Conservation (phyloP, 2,113 vertebrate species). For the Aegithalos caudatus region DNA sequence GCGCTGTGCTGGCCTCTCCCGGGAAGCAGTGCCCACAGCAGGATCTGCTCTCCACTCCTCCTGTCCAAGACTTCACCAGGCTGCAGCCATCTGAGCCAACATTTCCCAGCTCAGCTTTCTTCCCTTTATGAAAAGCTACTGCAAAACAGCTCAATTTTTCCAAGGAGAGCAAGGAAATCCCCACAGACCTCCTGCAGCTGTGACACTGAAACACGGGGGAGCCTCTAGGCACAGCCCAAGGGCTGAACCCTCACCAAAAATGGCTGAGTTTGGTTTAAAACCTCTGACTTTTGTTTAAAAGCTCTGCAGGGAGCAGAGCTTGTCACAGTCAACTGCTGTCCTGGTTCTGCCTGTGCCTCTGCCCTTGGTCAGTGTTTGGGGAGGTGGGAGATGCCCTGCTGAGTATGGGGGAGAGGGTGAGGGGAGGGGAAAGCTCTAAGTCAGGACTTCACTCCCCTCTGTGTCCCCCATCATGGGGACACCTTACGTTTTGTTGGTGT, state of each 20-base stretch:
- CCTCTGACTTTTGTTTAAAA: no score
- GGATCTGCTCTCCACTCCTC: not conserved
- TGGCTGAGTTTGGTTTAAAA: not conserved
- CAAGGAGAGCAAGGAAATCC: not conserved
- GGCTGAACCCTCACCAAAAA: not conserved
- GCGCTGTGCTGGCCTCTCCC: not conserved
- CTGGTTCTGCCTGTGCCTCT: not conserved
- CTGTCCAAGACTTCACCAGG: not conserved
- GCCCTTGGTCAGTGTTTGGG: not conserved
- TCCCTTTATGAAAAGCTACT: not conserved
- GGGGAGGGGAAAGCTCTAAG: not conserved
- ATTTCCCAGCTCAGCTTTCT: not conserved
- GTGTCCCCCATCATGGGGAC: accelerated
- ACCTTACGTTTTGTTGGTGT: not conserved
- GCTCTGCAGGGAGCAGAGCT: not conserved
- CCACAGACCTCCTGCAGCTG: not conserved
- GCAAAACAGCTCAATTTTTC: not conserved
- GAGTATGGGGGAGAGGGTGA: accelerated
- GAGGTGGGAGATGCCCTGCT: not conserved
- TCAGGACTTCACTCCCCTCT: accelerated
- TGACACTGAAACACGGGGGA: accelerated
- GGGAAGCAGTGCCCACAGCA: constrained; percentile 19
- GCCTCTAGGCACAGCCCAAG: not conserved
- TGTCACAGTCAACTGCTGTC: accelerated
- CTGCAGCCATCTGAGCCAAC: not conserved